Conservation (phyloP, 2,113 vertebrate species). For the Platichthys flesus region DNA sequence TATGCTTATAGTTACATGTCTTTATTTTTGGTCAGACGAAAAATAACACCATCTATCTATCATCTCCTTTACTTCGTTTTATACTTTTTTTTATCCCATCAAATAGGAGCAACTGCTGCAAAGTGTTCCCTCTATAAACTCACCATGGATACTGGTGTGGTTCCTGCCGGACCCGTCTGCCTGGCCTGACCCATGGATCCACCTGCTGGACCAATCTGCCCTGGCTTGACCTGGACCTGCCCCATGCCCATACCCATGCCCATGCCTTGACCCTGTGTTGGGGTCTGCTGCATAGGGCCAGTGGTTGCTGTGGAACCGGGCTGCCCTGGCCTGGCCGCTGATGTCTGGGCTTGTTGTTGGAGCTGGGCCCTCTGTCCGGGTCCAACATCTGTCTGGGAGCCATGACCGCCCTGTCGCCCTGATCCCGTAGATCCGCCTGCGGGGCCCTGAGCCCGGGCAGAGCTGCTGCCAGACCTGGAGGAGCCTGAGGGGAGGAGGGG, state of each 20-base stretch:
- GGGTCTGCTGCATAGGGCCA: conserved; percentile 75
- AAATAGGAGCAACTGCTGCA: neutral
- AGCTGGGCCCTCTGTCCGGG: conserved; percentile 81
- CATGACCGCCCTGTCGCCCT: conserved; percentile 69
- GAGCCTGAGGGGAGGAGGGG: conserved; percentile 49
- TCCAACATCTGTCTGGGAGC: conserved; percentile 70
- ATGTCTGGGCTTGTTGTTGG: conserved; percentile 77
- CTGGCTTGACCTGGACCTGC: conserved; percentile 77
- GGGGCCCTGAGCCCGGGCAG: conserved; percentile 64
- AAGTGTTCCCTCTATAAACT: conserved; percentile 52
- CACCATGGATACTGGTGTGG: conserved; percentile 79
- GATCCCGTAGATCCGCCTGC: conserved; percentile 64
- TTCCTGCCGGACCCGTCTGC: conserved; percentile 67
- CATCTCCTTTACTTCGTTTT: neutral
- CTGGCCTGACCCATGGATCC: conserved; percentile 74
- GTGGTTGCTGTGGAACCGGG: conserved; percentile 52
- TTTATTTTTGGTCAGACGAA: neutral
- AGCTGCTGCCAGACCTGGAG: conserved; percentile 71
- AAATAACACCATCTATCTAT: neutral
- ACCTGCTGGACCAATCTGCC: conserved; percentile 72
- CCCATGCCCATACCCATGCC: conserved; percentile 67
- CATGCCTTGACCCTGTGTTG: conserved; percentile 60
- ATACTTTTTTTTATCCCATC: neutral
- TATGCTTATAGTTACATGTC: neutral
- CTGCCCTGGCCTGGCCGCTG: conserved; percentile 74